Base-by-base conservation (phyloP, 2,113 vertebrate species). In the Microcebus murinus region DNA sequence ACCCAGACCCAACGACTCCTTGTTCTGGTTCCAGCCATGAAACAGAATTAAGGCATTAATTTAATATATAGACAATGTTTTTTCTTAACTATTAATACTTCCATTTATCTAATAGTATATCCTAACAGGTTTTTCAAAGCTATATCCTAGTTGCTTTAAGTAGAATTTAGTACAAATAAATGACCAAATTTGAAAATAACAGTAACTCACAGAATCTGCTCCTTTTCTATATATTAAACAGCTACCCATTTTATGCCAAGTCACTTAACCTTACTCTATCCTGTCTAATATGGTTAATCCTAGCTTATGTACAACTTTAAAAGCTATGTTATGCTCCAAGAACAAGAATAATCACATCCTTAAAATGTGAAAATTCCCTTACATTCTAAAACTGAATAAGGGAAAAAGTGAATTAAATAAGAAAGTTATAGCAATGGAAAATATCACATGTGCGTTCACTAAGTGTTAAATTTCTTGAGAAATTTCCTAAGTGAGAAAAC, bases 141-240 rank as follows among this genome's bases (percentile, higher is more conserved):
- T 74, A 31, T 31, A 52, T 48, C 42, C 42, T 85, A 88, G 23
- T 29, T 92, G n/a, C 82, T 93, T 81, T 71, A 77, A 48, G 65
- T 7, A 92, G 6, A 95, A 95, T 20, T 94, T 59, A 74, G 31
- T 86, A 83, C 23, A 92, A 89, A 55, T 34, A 83, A 79, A 79
- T n/a, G 71, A 82, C 31, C 86, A 50, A 84, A 90, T 82, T 61
- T 91, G 21, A 96, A 97, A 96, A 96, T 76, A 12, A 88, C 3
- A 65, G 48, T 68, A 88, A 88, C 21, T 73, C 76, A 68, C 1
- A 90, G 8, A 77, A 67, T 65, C 31, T n/a, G 91, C 11, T 91
- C 18, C 86, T 80, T 87, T 83, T 55, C 70, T 39, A 0, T 57
- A 83, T 87, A 89, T 96, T 79, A 76, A 95, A 83, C 3, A 79